phyloP scores from a whole-genome alignment of 2,113 vertebrate genomes.

The Maccullochella peelii region DNA sequence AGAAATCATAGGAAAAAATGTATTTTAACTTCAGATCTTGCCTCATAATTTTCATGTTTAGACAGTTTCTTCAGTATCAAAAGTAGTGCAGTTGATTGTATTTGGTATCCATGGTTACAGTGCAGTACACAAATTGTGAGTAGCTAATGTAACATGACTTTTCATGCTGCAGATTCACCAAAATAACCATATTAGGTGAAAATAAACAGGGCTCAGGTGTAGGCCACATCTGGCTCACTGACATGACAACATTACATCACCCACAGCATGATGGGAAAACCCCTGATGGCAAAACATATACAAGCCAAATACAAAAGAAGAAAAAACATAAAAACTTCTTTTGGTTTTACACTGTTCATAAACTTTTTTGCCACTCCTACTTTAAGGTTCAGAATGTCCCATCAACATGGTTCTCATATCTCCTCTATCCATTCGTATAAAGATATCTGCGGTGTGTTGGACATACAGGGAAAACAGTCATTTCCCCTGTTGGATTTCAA shows the following conservation, averaged over 20 bases:
- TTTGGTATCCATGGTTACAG: neutral
- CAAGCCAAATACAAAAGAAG: no score
- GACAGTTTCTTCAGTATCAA: neutral
- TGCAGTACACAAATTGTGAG: neutral
- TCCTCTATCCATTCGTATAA: neutral
- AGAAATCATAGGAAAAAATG: neutral
- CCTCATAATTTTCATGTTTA: neutral
- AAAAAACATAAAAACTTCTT: neutral
- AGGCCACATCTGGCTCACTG: constrained; percentile 10
- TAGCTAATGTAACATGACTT: neutral
- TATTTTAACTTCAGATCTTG: neutral
- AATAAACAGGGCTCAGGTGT: constrained; percentile 33
- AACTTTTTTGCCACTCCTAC: neutral
- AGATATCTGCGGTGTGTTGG: neutral
- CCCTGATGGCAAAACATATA: neutral
- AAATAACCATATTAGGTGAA: constrained; percentile 11
- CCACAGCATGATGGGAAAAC: constrained; percentile 7
- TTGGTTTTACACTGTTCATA: neutral
- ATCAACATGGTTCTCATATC: neutral
- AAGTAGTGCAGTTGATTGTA: neutral
- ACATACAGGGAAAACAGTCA: neutral
- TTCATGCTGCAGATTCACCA: neutral
- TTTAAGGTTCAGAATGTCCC: neutral
- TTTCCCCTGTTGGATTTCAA: no score
- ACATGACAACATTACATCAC: neutral